Evolutionary conservation across 2,113 vertebrate species (phyloP), one percentile per base, ranked within the genome.

Genomic region (Oreochromis aureus): DNA sequence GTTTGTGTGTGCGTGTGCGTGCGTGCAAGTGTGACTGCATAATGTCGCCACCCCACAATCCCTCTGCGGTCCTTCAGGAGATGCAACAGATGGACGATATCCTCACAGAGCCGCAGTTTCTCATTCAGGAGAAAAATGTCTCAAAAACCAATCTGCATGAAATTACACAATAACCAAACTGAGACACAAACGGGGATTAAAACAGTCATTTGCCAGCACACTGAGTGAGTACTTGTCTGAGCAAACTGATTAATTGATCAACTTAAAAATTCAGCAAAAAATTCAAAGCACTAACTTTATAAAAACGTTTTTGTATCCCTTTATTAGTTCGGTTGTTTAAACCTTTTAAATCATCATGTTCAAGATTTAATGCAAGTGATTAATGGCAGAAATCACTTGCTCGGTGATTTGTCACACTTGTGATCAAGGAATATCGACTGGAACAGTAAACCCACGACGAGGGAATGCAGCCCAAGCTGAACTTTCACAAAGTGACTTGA

Each of bases 21-120:
- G 3, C 6, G 12, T 55, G 19, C 78, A 41, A 80, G 16, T 76
- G 54, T 69, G 13, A 46, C 30, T 55, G 39, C 30, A 66, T 81
- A 55, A 82, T 87, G 10, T 36, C 53, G 24, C 53, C 69, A 44
- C 66, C 61, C 63, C 79, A 51, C 86, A 82, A 78, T 83, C 80
- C 73, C 73, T 86, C 19, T 5, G 54, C 22, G 63, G 54, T 89
- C 86, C 63, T 86, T 88, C 2, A 86, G 84, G 94, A 97, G 91
- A 95, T 95, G 90, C 94, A 97, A 69, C 96, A 97, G 95, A 95
- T 94, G 2, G 95, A 96, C 92, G 94, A 95, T 39, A 95, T 93
- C 18, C 93, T 97, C 36, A 39, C 81, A 91, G 88, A 95, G 56
- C 84, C 96, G 83, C 94, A 97, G 80, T 82, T 86, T 88, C 66